A percentile compares a stretch with the other conserved stretches of the same genome.
Conservation (phyloP, 2,797 vertebrate species). For the Poeciliopsis turneri region DNA sequence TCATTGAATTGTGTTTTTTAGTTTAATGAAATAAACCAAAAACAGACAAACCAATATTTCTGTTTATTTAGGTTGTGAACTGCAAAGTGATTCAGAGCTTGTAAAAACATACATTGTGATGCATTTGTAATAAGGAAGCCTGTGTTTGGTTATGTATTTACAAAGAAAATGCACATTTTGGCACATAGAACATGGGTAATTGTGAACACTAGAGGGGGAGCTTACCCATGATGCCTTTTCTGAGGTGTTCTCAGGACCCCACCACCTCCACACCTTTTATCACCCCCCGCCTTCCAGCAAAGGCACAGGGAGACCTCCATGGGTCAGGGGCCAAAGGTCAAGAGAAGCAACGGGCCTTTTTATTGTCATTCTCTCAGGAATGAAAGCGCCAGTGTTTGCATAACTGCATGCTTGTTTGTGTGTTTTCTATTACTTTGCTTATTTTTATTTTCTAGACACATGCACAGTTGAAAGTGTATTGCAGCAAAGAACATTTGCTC, state of each 20-base stretch:
- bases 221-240: slow-evolving; percentile 88
- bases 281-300: slow-evolving; percentile 79
- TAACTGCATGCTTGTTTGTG: slow-evolving; percentile 34
- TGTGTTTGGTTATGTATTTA: not conserved
- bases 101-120: slow-evolving; percentile 11
- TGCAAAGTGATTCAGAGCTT: not conserved
- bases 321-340: slow-evolving; percentile 86
- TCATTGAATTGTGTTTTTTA: not conserved
- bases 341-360: slow-evolving; percentile 83
- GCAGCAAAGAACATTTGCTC: slow-evolving; percentile 1
- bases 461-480: not conserved
- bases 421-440: slow-evolving; percentile 40
- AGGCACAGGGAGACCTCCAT: slow-evolving; percentile 80
- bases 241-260: slow-evolving; percentile 77
- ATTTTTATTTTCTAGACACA: slow-evolving; percentile 39
- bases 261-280: slow-evolving; percentile 78
- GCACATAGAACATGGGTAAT: slow-evolving; percentile 60
- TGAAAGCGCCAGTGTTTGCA: slow-evolving; percentile 57
- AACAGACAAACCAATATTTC: not conserved
- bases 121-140: slow-evolving; percentile 3
- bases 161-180: not conserved
- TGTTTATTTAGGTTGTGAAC: not conserved
- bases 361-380: slow-evolving; percentile 83
- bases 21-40: not conserved
- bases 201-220: slow-evolving; percentile 99